These are phyloP conservation scores for Scalopus aquaticus DNA, from an alignment of 2,113 vertebrate species.

Conservation along the genomic window DNA sequence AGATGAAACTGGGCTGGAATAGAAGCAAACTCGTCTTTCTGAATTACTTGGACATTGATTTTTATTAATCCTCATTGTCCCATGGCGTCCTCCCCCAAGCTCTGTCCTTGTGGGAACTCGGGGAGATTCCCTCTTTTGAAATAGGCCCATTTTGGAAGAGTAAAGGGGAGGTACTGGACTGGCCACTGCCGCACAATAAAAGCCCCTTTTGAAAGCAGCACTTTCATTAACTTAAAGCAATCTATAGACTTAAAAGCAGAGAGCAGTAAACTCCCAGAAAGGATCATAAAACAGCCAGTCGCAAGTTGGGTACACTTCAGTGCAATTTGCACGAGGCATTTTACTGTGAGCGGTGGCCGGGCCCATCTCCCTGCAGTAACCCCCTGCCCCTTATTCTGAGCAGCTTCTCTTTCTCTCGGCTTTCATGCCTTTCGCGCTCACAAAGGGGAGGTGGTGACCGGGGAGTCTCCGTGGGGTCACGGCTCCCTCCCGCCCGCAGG, in stretches of 20 bases:
- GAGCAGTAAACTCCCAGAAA: conserved; percentile 78
- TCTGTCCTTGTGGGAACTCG: conserved; percentile 38
- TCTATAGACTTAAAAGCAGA: conserved; percentile 81
- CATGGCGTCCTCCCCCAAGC: neutral
- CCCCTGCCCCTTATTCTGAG: conserved; percentile 57
- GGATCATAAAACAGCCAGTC: conserved; percentile 80
- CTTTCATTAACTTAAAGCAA: conserved; percentile 83
- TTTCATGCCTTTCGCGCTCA: conserved; percentile 71
- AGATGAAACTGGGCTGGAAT: neutral
- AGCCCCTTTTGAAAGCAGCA: conserved; percentile 76
- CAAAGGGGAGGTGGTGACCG: conserved; percentile 75
- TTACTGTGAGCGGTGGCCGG: conserved; percentile 65
- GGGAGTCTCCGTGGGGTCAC: conserved; percentile 71
- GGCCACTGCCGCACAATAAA: conserved; percentile 71
- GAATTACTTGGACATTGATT: conserved; percentile 37
- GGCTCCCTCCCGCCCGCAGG: conserved; percentile 55
- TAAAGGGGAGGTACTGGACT: conserved; percentile 66
- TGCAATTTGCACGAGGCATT: conserved; percentile 75
- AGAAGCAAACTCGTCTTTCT: conserved; percentile 36
- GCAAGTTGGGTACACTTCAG: conserved; percentile 73
- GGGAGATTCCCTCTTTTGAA: conserved; percentile 34
- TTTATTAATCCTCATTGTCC: conserved; percentile 62
- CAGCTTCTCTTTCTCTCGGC: conserved; percentile 63
- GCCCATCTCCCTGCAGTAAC: conserved; percentile 69
- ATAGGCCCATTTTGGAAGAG: conserved; percentile 72